Evolutionary conservation across 2,888 invertebrate species (phyloP).

Genomic region (Xanthia togata): DNA sequence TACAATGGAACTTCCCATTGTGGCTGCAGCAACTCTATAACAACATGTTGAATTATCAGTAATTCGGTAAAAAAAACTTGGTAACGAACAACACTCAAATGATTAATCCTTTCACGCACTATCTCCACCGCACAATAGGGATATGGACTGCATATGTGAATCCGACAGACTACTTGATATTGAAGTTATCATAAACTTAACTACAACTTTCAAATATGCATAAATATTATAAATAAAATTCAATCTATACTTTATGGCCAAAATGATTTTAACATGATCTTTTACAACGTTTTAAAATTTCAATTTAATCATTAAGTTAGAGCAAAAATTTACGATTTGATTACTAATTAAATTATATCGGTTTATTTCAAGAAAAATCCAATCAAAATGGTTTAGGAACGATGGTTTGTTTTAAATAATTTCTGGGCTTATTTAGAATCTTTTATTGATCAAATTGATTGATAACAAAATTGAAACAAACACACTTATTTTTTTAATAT

Average conservation of each 20-base stretch:
- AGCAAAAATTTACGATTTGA: no score
- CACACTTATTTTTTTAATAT: background rate
- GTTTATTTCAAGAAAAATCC: background rate
- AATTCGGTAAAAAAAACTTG: background rate
- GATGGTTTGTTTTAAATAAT: background rate
- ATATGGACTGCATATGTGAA: no score
- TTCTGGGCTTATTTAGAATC: background rate
- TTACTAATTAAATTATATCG: background rate
- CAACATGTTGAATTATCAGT: background rate
- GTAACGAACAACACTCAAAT: background rate
- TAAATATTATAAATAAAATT: constrained; percentile 1
- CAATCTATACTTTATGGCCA: background rate
- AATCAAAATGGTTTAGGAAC: background rate
- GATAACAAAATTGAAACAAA: background rate
- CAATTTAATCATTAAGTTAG: background rate
- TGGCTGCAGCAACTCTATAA: constrained; percentile 8
- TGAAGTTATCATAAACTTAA: background rate
- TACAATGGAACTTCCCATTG: background rate
- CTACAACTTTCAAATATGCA: background rate
- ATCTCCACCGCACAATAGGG: background rate
- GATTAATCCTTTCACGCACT: background rate
- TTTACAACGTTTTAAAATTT: background rate
- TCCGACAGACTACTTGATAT: background rate
- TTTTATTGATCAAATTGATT: background rate
- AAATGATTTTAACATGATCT: background rate